Conservation (phyloP, 1,140 invertebrate species). For the Drosophila seguyi region DNA sequence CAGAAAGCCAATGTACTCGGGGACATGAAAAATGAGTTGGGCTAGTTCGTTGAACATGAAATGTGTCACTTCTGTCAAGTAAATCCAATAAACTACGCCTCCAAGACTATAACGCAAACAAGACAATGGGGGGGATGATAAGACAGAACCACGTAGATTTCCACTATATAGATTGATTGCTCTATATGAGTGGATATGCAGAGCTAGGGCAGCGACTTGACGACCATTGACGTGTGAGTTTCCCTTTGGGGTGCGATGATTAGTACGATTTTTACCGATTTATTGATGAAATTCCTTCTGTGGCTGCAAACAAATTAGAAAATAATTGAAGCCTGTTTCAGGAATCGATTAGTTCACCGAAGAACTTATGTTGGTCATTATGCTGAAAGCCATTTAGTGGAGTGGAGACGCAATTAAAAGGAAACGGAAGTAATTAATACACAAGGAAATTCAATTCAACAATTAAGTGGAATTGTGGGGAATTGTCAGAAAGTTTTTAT, state of each 20-base stretch:
- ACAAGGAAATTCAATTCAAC: neutral
- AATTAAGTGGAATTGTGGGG: neutral
- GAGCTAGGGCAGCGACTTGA: neutral
- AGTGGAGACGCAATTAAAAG: constrained; percentile 33
- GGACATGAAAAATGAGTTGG: constrained; percentile 31
- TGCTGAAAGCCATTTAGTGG: constrained; percentile 32
- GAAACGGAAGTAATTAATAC: constrained; percentile 20
- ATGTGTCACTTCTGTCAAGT: constrained; percentile 48
- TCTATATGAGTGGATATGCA: constrained; percentile 8
- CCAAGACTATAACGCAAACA: constrained; percentile 11
- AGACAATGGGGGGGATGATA: constrained; percentile 28
- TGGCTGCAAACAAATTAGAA: constrained; percentile 68
- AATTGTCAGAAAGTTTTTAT: constrained; percentile 1
- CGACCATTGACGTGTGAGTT: constrained; percentile 14
- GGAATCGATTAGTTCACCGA: constrained; percentile 45
- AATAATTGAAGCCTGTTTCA: constrained; percentile 57
- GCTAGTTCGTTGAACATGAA: constrained; percentile 62
- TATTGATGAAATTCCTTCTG: constrained; percentile 45
- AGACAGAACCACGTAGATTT: constrained; percentile 8
- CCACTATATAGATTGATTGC: constrained; percentile 35
- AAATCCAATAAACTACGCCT: constrained; percentile 67
- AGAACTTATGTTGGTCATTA: constrained; percentile 48
- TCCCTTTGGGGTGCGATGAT: constrained; percentile 13
- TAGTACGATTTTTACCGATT: constrained; percentile 42
- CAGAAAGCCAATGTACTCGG: constrained; percentile 6